phyloP scores from a whole-genome alignment of 1,140 invertebrate species.

The Gonatopus flavifemur region DNA sequence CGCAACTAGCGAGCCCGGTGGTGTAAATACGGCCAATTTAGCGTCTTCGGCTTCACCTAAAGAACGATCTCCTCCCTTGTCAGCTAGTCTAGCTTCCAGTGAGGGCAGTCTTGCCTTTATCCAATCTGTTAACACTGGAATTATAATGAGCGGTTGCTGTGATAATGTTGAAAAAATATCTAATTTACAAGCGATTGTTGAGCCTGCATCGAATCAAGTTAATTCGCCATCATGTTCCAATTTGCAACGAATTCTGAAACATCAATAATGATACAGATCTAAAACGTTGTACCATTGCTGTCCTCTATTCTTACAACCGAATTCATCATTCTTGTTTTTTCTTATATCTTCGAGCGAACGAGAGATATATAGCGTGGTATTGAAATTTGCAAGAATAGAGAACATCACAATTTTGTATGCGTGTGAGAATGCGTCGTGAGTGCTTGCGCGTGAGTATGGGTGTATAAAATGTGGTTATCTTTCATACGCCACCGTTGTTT shows the following conservation, averaged over 20 bases:
- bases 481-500: constrained; percentile 12
- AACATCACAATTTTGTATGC: no score
- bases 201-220: constrained; percentile 41
- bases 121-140: constrained; percentile 44
- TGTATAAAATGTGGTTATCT: not conserved
- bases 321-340: not conserved
- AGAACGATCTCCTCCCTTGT: constrained; percentile 52
- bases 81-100: constrained; percentile 53
- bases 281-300: constrained; percentile 6
- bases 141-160: constrained; percentile 52
- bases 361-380: constrained; percentile 27
- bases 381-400: constrained; percentile 22
- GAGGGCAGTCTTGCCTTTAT: constrained; percentile 54
- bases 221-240: constrained; percentile 32
- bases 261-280: constrained; percentile 27
- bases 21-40: constrained; percentile 31
- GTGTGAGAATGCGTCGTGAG: constrained; percentile 9
- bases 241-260: constrained; percentile 21
- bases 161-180: constrained; percentile 52
- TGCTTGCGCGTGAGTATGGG: not conserved
- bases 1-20: constrained; percentile 34
- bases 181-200: constrained; percentile 54
- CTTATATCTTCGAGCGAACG: constrained; percentile 13
- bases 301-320: constrained; percentile 3
- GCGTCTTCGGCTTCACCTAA: constrained; percentile 52